Evolutionary conservation across 2,113 vertebrate genomes (phyloP).

Genomic region (Merops nubicus): DNA sequence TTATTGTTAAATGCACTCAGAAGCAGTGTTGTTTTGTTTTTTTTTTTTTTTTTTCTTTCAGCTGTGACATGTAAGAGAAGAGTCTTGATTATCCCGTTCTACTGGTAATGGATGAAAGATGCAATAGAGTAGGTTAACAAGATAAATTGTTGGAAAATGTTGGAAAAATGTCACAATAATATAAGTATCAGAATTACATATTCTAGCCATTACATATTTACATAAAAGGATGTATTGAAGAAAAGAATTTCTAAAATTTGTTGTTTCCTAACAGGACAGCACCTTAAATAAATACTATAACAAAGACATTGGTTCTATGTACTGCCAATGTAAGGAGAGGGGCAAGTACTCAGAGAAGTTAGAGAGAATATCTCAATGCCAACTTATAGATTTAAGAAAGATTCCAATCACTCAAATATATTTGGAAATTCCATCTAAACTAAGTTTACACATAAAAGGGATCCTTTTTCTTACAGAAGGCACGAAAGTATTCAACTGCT

Average conservation of each 20-base stretch:
- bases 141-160: background rate
- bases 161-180: background rate
- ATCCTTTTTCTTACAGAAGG: background rate
- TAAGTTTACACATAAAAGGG: background rate
- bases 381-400: background rate
- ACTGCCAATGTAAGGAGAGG: background rate
- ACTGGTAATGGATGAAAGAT: background rate
- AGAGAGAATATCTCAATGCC: background rate
- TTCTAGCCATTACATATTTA: background rate
- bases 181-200: background rate
- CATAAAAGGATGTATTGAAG: background rate
- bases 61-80: background rate
- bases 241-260: background rate
- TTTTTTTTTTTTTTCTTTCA: too few species aligned
- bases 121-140: background rate
- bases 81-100: background rate
- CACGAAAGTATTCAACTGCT: background rate
- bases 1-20: background rate
- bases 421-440: background rate
- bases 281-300: background rate
- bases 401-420: background rate
- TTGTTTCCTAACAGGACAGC: background rate
- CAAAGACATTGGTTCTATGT: background rate
- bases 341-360: background rate
- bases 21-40: too few species aligned